A percentile compares a stretch with the other conserved stretches of the same genome.
phyloP scores from a whole-genome alignment of 2,797 vertebrate genomes.

The Spheniscus humboldti region DNA sequence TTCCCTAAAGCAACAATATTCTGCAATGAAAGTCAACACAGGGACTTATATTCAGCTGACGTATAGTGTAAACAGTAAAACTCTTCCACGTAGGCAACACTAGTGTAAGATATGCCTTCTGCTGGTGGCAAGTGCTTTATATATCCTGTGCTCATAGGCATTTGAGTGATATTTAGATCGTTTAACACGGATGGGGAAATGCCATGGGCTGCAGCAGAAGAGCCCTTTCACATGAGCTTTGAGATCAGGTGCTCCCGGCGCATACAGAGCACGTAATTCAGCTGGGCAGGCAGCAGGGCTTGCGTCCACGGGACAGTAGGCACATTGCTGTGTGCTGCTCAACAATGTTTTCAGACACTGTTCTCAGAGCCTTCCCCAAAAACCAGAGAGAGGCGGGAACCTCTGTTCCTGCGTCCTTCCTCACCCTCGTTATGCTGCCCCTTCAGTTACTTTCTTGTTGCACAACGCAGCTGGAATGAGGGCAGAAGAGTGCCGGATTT shows the following conservation, averaged over 20 bases:
- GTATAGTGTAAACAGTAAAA: not conserved
- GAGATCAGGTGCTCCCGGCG: not conserved
- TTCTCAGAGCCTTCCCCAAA: not conserved
- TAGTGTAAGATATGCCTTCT: not conserved
- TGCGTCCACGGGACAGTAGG: accelerated
- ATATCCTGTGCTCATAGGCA: not conserved
- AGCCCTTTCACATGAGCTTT: accelerated
- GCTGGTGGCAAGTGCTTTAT: not conserved
- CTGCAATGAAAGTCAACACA: not conserved
- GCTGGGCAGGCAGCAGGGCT: not conserved
- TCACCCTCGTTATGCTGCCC: not conserved
- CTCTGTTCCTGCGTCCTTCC: not conserved
- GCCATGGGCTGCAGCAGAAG: not conserved
- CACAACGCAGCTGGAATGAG: not conserved
- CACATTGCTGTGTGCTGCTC: not conserved
- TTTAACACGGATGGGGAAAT: not conserved
- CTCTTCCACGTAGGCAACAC: not conserved
- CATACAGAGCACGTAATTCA: accelerated
- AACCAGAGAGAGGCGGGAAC: not conserved
- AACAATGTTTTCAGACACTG: not conserved
- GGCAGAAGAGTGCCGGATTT: not conserved
- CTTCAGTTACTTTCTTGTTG: not conserved
- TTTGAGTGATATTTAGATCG: not conserved
- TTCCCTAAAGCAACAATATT: not conserved
- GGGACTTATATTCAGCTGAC: not conserved